Base-by-base conservation (phyloP, 2,888 invertebrate species). In the Neoascia interrupta region DNA sequence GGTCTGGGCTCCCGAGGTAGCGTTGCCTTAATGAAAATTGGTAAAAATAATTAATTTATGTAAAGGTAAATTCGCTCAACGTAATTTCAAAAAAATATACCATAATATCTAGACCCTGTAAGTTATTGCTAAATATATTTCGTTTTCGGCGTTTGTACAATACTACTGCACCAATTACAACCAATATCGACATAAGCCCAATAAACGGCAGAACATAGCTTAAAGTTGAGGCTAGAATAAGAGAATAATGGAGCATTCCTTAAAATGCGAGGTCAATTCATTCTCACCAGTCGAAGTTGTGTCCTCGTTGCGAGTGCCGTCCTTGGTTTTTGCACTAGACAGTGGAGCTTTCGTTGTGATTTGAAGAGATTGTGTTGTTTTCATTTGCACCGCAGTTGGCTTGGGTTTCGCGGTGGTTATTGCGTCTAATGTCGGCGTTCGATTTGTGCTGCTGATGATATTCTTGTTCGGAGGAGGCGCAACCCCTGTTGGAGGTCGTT, bases 41-140 rank as follows among this genome's bases (percentile, higher is more conserved):
- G 2, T 0, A 19, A 58, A 3, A 10, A 16, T 45, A 37, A 49
- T 16, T 19, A 45, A n/a, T 28, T 19, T 28, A 4, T n/a, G 21
- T 51, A 5, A 13, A 6, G 4, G 6, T 1, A 18, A 0, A n/a
- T 13, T 1, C n/a, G 10, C 4, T 37, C 2, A 23, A 39, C 8
- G 31, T 15, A 36, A 23, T 23, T 13, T 8, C 4, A n/a, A 10
- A 15, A 4, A 28, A 4, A 31, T n/a, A n/a, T 23, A 73, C 73
- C 74, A 69, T 58, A 58, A 74, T 53, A 8, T 80, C 80, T 2
- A 80, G 49, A 18, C 74, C 74, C n/a, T 68, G 51, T 10, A 80
- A 6, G 11, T 49, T 51, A 18, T 34, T 69, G 5, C 49, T 49
- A 2, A 63, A 15, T 1, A 8, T 36, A 31, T 18, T 63, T 34